Conservation (phyloP, 2,797 vertebrate genomes). For the Sarcoramphus papa region DNA sequence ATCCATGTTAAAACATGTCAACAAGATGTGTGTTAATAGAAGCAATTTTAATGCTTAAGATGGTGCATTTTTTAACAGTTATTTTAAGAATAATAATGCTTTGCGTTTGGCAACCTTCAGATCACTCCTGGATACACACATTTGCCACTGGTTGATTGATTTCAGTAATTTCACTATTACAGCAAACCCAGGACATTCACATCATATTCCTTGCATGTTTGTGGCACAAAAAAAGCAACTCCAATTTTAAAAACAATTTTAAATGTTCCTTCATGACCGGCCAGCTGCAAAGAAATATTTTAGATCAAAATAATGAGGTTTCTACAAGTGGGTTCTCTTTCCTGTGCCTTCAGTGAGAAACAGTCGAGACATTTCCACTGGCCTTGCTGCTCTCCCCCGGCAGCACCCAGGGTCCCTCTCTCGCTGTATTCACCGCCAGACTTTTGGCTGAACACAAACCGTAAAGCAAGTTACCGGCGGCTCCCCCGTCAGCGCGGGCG, state of each 20-base stretch:
- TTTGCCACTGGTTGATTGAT: conserved; percentile 54
- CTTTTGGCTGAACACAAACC: not conserved
- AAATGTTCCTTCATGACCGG: conserved; percentile 37
- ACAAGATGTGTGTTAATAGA: not conserved
- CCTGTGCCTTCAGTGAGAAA: conserved; percentile 5
- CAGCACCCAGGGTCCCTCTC: not conserved
- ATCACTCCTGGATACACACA: conserved; percentile 19
- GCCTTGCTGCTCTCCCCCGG: not conserved
- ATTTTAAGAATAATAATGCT: conserved; percentile 23
- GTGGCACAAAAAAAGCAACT: not conserved
- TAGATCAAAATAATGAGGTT: conserved; percentile 70
- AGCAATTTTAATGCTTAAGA: conserved; percentile 41
- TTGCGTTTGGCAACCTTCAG: conserved; percentile 36
- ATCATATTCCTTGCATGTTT: not conserved
- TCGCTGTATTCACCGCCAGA: not conserved
- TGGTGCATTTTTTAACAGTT: not conserved
- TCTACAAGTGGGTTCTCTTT: conserved; percentile 10
- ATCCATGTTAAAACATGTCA: not conserved
- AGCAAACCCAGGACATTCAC: conserved; percentile 25
- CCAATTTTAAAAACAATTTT: not conserved
- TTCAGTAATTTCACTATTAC: conserved; percentile 42
- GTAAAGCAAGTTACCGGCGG: accelerated
- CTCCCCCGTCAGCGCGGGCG: accelerated
- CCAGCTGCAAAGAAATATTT: conserved; percentile 39
- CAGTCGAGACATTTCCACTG: not conserved